phyloP scores from a whole-genome alignment of 2,113 vertebrate species.

The Morphnarchus princeps region DNA sequence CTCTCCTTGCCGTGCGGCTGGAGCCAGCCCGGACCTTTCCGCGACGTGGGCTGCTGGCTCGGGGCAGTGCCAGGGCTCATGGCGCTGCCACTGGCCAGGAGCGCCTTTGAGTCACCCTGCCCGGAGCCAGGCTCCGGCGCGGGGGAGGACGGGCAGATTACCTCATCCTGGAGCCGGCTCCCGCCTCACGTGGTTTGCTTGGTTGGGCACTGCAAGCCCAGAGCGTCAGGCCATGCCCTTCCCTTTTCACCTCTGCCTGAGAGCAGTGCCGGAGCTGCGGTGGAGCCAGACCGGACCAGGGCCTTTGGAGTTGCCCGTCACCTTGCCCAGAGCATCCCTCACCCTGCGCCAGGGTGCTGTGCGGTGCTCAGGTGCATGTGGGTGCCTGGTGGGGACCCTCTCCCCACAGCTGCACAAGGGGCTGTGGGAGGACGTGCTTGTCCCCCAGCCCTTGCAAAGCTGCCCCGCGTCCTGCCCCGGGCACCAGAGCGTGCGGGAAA shows the following conservation, averaged over 20 bases:
- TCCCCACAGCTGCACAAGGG: not conserved
- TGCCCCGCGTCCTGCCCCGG: not conserved
- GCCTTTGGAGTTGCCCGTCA: not conserved
- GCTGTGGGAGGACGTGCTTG: fast-evolving
- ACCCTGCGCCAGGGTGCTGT: fast-evolving
- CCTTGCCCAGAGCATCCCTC: not conserved
- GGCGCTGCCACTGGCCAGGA: slow-evolving; percentile 8
- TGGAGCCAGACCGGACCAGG: not conserved
- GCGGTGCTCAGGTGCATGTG: fast-evolving
- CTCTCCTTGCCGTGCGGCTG: not conserved
- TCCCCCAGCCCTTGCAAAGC: not conserved
- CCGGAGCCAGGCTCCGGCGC: not conserved
- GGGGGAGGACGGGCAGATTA: slow-evolving; percentile 28
- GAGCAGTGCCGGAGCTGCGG: not conserved
- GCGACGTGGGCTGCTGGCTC: not conserved
- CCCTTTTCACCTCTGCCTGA: not conserved
- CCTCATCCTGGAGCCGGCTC: slow-evolving; percentile 34
- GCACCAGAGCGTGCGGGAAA: not conserved
- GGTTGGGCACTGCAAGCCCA: not conserved
- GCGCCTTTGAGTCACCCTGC: slow-evolving; percentile 50
- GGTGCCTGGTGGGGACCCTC: not conserved
- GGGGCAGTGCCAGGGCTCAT: not conserved
- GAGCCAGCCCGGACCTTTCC: not conserved
- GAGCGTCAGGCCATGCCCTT: not conserved
- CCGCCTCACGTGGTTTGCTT: not conserved